Evolutionary conservation across 1,140 invertebrate genomes (phyloP).

Genomic region (Aphelinus certus): DNA sequence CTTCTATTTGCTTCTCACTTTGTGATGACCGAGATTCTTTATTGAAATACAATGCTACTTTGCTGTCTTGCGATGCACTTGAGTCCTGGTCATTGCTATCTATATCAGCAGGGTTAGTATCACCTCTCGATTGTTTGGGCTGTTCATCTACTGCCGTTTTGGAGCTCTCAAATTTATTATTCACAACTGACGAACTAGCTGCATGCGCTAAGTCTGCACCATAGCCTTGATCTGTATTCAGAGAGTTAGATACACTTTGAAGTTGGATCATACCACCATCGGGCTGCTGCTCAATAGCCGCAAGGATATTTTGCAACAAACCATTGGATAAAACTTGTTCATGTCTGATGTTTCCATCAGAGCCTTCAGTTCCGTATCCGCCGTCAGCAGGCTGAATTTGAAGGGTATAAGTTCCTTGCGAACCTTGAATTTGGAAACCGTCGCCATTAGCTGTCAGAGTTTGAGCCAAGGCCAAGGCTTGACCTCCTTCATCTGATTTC

Average conservation of each 20-base stretch:
- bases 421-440: slow-evolving; percentile 72
- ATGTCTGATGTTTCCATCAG: slow-evolving; percentile 68
- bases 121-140: neutral
- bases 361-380: slow-evolving; percentile 56
- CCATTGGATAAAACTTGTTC: slow-evolving; percentile 81
- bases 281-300: slow-evolving; percentile 75
- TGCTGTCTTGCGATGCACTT: slow-evolving; percentile 41
- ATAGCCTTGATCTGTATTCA: slow-evolving; percentile 48
- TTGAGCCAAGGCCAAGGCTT: slow-evolving; percentile 53
- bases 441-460: slow-evolving; percentile 52
- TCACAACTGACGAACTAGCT: slow-evolving; percentile 40
- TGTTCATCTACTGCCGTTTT: neutral
- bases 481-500: slow-evolving; percentile 51
- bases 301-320: slow-evolving; percentile 79
- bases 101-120: slow-evolving; percentile 5
- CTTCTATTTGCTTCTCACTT: slow-evolving; percentile 37
- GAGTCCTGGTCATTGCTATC: slow-evolving; percentile 12
- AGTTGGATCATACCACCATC: slow-evolving; percentile 48
- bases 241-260: slow-evolving; percentile 49
- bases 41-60: slow-evolving; percentile 55
- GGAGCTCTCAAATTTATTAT: slow-evolving; percentile 33
- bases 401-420: slow-evolving; percentile 74
- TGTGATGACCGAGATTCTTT: slow-evolving; percentile 48
- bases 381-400: slow-evolving; percentile 76
- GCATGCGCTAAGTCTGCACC: slow-evolving; percentile 44